Evolutionary conservation across 2,113 vertebrate genomes (phyloP), one percentile per base, ranked within the genome.

Genomic region (Pyxicephalus adspersus): DNA sequence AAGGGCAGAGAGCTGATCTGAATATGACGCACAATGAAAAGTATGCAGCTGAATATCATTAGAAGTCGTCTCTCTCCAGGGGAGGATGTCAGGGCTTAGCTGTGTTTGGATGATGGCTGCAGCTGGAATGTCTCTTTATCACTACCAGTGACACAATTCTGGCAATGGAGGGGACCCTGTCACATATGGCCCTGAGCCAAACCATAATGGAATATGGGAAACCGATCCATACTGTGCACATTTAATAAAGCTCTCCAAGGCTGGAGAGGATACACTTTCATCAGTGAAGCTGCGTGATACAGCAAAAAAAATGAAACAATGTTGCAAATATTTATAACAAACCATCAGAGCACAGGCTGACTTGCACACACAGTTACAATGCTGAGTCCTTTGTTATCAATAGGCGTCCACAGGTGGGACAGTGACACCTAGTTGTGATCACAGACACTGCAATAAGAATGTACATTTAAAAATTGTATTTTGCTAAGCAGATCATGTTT

Each of bases 71-170:
- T 38, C n/a, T 45, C n/a, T 55, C 29, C 16, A 23, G 51, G 19
- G 23, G 34, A 51, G 76, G 54, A 68, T 38, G 64, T 58, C 28
- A 17, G 66, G 67, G 80, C 63, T 22, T 55, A n/a, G 17, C 6
- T 4, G 45, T 25, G 25, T 16, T 20, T 22, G 26, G 8, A 13
- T 15, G 38, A 13, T 45, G 16, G 22, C 51, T 29, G 20, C 80
- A 82, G 80, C 80, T 82, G 80, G 61, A 82, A 22, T 20, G 51
- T 15, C 38, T 73, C 79, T 73, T 16, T 64, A 61, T 25, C 28
- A 54, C 67, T 71, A 58, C 20, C 28, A 54, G 67, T 80, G 67
- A 80, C 58, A 61, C 57, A 28, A 51, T 64, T 1, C 38, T 50
- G 74, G 58, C 50, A 34, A 51, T 13, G 23, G 50, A 26, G 50